Evolutionary conservation across 2,797 vertebrate genomes (phyloP), one percentile per base, ranked within the genome.

Genomic region (Threskiornis aethiopicus): DNA sequence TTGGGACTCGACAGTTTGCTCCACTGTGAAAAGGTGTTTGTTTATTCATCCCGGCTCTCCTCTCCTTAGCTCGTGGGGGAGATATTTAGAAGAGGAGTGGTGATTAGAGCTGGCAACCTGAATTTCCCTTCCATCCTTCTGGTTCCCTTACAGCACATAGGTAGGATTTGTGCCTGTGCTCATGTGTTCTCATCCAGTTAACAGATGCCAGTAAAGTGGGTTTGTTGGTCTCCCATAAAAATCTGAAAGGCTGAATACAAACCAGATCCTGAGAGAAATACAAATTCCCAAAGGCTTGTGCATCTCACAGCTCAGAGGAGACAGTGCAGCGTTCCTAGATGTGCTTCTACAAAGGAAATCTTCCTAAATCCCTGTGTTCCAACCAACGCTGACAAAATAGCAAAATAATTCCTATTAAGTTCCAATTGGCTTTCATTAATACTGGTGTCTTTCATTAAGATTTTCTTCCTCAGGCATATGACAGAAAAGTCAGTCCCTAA

Each of bases 341-440:
- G 18, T 89, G 92, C 88, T 96, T 96, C 96, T 96, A 96, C 90
- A 97, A 97, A 97, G 83, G 87, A 98, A 97, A 98, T 97, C 96
- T 96, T 95, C 93, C 95, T 70, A 96, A 84, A 96, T 94, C 92
- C 92, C 96, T 97, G 89, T 97, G 94, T 98, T 98, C 94, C 97
- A 96, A 86, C 21, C 93, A 94, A 57, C 14, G 57, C 93, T 96
- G 96, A 96, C 97, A 96, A 97, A 94, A 98, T 84, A 88, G 92
- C 91, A 97, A 85, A 95, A 96, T 95, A 80, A 95, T 96, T 97
- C 96, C 87, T 88, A 95, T 81, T 54, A 84, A 75, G 72, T 87
- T 95, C 79, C 92, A 84, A 42, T 84, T 95, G 94, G 88, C 75
- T 96, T 97, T 92, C 87, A 93, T 96, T 96, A 92, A 96, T 92